Evolutionary conservation across 2,888 invertebrate genomes (phyloP).

Genomic region (Calephelis perditalis): DNA sequence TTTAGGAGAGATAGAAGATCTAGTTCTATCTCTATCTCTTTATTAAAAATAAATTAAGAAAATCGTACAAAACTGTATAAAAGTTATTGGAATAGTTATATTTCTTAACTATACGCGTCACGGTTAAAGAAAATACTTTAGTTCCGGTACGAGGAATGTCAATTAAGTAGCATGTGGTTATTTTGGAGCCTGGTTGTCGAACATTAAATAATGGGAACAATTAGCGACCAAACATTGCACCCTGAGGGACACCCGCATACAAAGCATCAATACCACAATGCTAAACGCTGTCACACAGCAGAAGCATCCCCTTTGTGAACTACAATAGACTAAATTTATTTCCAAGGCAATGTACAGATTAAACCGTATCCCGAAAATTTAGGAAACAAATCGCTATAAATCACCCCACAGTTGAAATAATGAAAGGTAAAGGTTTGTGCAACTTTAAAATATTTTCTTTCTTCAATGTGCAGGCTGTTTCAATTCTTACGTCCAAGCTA

Average conservation of each 20-base stretch:
- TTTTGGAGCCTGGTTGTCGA: constrained; percentile 2
- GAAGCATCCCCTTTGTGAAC: constrained; percentile 49
- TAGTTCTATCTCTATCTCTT: no score
- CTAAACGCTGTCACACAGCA: constrained; percentile 49
- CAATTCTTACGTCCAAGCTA: neutral
- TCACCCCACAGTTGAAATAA: constrained; percentile 54
- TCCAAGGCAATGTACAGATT: constrained; percentile 49
- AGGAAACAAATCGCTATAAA: constrained; percentile 49
- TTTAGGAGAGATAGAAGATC: no score
- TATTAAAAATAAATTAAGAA: no score
- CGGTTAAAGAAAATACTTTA: constrained; percentile 9
- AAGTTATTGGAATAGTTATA: no score
- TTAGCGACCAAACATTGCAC: constrained; percentile 35
- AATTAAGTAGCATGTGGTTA: neutral
- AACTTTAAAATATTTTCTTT: constrained; percentile 1
- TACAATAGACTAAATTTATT: constrained; percentile 51
- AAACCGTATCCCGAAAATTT: constrained; percentile 53
- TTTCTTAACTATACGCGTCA: no score
- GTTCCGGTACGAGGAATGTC: no score
- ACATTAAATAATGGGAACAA: constrained; percentile 29
- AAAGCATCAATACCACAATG: constrained; percentile 48
- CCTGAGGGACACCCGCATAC: constrained; percentile 50
- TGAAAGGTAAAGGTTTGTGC: constrained; percentile 44
- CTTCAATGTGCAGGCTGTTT: neutral
- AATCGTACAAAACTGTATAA: no score